A percentile compares a stretch with the other conserved stretches of the same genome.
Conservation (phyloP, 2,113 vertebrate species). For the Carollia perspicillata region DNA sequence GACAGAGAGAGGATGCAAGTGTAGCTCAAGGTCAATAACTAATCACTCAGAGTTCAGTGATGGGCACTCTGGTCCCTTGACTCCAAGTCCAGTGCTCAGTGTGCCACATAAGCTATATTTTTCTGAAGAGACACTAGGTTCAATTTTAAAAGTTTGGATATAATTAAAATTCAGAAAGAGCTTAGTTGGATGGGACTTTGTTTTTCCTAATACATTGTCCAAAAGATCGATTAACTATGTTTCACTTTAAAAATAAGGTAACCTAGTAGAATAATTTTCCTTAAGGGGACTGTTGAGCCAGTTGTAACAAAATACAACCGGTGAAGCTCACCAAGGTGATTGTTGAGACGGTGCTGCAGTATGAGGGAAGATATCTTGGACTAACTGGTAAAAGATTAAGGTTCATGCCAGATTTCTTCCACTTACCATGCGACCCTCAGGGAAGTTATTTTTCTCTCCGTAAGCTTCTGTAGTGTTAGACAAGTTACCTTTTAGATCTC, state of each 20-base stretch:
- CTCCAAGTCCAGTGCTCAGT: not conserved
- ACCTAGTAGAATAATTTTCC: not conserved
- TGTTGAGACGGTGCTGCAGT: not conserved
- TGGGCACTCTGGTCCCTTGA: not conserved
- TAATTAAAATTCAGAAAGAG: constrained; percentile 34
- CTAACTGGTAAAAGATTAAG: not conserved
- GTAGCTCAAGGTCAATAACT: not conserved
- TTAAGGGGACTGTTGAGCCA: not conserved
- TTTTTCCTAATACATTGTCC: constrained; percentile 12
- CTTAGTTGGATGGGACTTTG: not conserved
- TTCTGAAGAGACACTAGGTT: not conserved
- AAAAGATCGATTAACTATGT: not conserved
- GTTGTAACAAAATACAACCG: not conserved
- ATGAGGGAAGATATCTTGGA: not conserved
- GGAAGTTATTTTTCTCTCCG: not conserved
- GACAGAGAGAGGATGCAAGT: not conserved
- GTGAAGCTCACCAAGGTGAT: not conserved
- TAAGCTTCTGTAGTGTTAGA: not conserved
- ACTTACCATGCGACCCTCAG: not conserved
- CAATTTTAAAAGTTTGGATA: not conserved
- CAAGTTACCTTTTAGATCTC: not conserved
- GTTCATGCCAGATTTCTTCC: not conserved
- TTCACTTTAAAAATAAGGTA: constrained; percentile 21
- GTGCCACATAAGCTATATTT: not conserved
- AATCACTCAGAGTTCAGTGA: not conserved